Evolutionary conservation across 2,888 invertebrate species (phyloP), one percentile per base, ranked within the genome.

Genomic region (Chironomus tentans): DNA sequence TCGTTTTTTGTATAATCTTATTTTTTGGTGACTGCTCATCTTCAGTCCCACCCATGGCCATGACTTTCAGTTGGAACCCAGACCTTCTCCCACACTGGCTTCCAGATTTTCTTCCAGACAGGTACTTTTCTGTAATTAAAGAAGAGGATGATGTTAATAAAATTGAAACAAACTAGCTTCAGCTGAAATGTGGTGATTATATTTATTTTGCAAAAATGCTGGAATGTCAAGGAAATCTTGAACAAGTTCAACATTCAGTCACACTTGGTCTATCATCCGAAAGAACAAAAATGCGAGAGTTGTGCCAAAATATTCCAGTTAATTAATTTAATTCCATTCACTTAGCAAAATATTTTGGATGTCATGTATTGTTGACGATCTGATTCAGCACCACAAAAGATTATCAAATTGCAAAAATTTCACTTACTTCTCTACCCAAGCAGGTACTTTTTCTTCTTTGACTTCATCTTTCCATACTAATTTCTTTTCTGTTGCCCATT

Each of bases 401-500:
- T 15, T 65, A 15, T 65, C 12, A 38, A 38, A 38, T 10, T 38
- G 10, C 1, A 1, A 38, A 28, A 38, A 7, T 38, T 38, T 38
- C 4, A 38, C 7, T 46, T 69, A 18, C 47, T 74, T 74, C 18
- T 74, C 74, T 7, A 74, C 74, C 74, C 74, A 74, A 3, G 74
- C 74, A 5, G 74, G 74, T 12, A 74, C 74, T 68, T 74, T 74
- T 46, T 68, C 68, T 68, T 74, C 74, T 22, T 68, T 68, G 15
- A 74, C 68, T n/a, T 38, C 89, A 47, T 77, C 77, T 76, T 77
- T 87, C 90, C 90, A 90, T 81, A 89, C 88, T 18, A 90, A 81
- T 80, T 89, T 90, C 83, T 90, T 90, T 76, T 89, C 87, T 0
- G 86, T 87, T 2, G 85, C 85, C 88, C 88, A 89, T 28, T 83